A percentile compares a stretch with the other conserved stretches of the same genome.
These are phyloP conservation scores for Brevimyrus niger DNA, from an alignment of 2,113 vertebrate species.

Conservation along the genomic window DNA sequence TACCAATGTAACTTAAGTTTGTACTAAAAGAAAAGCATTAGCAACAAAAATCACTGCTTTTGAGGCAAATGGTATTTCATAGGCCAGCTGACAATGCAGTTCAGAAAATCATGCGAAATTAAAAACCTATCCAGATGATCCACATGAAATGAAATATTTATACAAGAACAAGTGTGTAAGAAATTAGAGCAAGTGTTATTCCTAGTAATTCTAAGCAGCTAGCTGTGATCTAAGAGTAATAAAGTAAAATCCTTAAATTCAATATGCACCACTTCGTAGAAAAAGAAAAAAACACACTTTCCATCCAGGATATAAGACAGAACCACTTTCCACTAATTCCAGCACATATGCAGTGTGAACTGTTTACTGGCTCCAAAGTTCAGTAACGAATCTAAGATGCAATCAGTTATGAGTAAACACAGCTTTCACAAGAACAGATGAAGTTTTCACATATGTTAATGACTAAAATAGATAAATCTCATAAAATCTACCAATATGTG, in stretches of 20 bases:
- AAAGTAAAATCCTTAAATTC: background rate
- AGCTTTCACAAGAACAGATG: background rate
- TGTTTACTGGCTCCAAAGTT: background rate
- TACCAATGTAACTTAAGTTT: background rate
- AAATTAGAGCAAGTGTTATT: background rate
- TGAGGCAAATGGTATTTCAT: background rate
- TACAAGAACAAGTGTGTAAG: background rate
- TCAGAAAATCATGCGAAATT: background rate
- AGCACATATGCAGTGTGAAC: background rate
- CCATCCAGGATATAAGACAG: background rate
- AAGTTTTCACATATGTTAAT: background rate
- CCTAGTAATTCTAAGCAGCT: background rate
- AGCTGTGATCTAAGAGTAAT: background rate
- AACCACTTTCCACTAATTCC: background rate
- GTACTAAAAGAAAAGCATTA: background rate
- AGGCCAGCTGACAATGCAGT: background rate
- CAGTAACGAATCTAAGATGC: background rate
- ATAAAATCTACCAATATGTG: background rate
- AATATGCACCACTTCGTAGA: background rate
- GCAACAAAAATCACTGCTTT: background rate
- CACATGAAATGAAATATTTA: background rate
- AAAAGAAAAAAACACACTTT: background rate
- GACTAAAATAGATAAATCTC: background rate
- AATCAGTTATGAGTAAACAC: background rate
- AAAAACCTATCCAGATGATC: background rate